These are phyloP conservation scores for Passer montanus DNA, from an alignment of 2,113 vertebrate genomes.

Conservation along the genomic window DNA sequence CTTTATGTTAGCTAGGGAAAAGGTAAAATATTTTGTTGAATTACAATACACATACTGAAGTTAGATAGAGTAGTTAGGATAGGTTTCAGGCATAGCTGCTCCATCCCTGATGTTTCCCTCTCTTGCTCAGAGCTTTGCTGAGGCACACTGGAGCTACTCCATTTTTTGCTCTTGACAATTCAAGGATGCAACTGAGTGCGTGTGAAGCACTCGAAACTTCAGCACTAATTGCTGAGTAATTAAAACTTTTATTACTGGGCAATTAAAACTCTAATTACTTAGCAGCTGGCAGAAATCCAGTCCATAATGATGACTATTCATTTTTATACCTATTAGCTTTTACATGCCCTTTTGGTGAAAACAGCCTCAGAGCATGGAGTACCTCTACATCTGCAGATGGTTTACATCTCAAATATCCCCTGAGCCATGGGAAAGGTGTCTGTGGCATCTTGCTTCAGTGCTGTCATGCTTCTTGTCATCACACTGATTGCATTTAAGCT, in stretches of 20 bases:
- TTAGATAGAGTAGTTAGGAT: neutral
- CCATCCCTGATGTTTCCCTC: neutral
- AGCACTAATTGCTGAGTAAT: constrained; percentile 53
- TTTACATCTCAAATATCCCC: neutral
- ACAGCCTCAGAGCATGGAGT: neutral
- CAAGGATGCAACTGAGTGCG: neutral
- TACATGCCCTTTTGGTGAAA: neutral
- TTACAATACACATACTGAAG: neutral
- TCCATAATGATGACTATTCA: constrained; percentile 6
- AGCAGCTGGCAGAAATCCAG: constrained; percentile 45
- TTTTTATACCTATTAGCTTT: constrained; percentile 48
- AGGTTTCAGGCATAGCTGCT: neutral
- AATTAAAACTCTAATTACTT: constrained; percentile 59
- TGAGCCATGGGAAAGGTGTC: neutral
- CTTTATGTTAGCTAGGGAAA: neutral
- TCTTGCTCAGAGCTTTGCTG: neutral
- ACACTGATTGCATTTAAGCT: neutral
- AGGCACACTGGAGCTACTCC: neutral
- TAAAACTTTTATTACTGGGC: constrained; percentile 41
- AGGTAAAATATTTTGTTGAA: neutral
- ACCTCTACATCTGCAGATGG: neutral
- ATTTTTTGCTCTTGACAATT: neutral
- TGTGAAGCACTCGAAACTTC: constrained; percentile 25
- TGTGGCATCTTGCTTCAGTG: neutral
- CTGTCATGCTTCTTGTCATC: neutral